These are phyloP conservation scores for Epinephelus moara DNA, from an alignment of 2,113 vertebrate species.

Conservation along the genomic window DNA sequence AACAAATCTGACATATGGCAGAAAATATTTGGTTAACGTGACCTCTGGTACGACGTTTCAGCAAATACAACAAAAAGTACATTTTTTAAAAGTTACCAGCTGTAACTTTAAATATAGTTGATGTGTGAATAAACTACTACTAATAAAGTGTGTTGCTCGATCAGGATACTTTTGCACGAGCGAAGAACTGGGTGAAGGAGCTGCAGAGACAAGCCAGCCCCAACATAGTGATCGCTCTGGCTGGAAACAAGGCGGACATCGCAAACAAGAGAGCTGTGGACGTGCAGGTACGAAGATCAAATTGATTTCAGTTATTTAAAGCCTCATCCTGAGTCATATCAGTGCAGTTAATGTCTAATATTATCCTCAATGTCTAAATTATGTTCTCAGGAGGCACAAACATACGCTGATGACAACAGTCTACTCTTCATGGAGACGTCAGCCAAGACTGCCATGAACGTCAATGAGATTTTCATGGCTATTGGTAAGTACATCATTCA, in stretches of 20 bases:
- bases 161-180: conserved; percentile 95
- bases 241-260: conserved; percentile 97
- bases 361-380: background rate
- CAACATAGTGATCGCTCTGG: conserved; percentile 95
- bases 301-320: background rate
- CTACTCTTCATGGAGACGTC: conserved; percentile 99
- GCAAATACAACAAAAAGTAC: too few species aligned
- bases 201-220: conserved; percentile 96
- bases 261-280: conserved; percentile 94
- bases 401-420: conserved; percentile 96
- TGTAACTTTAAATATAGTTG: conserved; percentile 13
- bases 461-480: conserved; percentile 98
- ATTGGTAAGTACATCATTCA: conserved; percentile 86
- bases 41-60: too few species aligned
- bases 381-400: conserved; percentile 90
- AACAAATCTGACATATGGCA: too few species aligned
- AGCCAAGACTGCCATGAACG: conserved; percentile 97
- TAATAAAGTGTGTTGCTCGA: conserved; percentile 20
- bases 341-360: background rate
- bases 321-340: background rate
- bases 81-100: too few species aligned
- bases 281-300: conserved; percentile 86
- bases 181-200: conserved; percentile 99
- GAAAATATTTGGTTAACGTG: too few species aligned
- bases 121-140: background rate